These are phyloP conservation scores for honey bee (Apis mellifera) DNA, from an alignment of 1,140 invertebrate genomes.

Conservation along the genomic window DNA sequence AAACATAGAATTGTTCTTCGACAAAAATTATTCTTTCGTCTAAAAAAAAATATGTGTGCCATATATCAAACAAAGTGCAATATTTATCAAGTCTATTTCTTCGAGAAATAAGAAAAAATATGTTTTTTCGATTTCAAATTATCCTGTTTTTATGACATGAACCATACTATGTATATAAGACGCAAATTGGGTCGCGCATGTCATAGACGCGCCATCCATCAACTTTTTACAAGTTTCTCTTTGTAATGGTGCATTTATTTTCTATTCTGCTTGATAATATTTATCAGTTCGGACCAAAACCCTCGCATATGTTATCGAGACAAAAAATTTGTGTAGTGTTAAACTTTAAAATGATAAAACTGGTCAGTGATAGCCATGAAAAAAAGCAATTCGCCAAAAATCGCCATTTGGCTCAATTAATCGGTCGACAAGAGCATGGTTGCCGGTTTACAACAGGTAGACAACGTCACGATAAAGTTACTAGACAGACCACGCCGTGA, in stretches of 20 bases:
- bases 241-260: not conserved
- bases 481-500: slow-evolving; percentile 58
- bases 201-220: slow-evolving; percentile 14
- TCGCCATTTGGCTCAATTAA: slow-evolving; percentile 49
- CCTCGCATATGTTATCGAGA: too few species aligned
- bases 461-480: slow-evolving; percentile 40
- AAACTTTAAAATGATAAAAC: not conserved
- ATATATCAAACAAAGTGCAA: not conserved
- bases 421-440: slow-evolving; percentile 53
- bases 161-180: not conserved
- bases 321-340: not conserved
- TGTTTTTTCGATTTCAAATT: not conserved
- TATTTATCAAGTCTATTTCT: not conserved
- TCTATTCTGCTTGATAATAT: not conserved
- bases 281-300: too few species aligned
- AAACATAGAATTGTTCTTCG: not conserved
- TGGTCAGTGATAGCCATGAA: not conserved
- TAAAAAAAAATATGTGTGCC: not conserved
- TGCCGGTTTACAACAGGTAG: slow-evolving; percentile 64
- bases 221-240: slow-evolving; percentile 5
- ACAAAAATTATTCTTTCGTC: not conserved
- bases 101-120: slow-evolving; percentile 8
- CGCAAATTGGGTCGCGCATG: slow-evolving; percentile 21
- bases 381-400: slow-evolving; percentile 51
- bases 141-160: not conserved